Base-by-base conservation (phyloP, 2,113 vertebrate genomes). In the Brachionichthys hirsutus region DNA sequence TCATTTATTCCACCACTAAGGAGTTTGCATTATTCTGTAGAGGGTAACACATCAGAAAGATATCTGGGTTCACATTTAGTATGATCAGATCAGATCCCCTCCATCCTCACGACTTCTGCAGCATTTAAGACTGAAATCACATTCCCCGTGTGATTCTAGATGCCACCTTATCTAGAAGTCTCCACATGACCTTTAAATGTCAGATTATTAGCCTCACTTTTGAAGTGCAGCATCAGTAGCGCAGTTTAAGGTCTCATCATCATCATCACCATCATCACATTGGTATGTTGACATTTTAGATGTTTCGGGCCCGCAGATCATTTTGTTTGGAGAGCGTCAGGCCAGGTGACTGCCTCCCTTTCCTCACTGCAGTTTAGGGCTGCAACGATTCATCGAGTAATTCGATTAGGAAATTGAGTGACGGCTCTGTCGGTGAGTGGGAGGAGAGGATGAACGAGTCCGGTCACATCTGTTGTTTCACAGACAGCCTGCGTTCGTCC, bases 401-500 rank as follows among this genome's bases (percentile, higher is more conserved):
- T n/a, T n/a, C n/a, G n/a, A n/a, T n/a, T n/a, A n/a, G n/a, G n/a
- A n/a, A n/a, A n/a, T 36, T 76, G 83, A 87, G 77, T 75, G 83
- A 84, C 83, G 54, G 80, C 73, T 73, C 68, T 67, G 63, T 73
- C 78, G 45, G 73, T 43, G 12, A 54, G 14, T 72, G 41, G 36
- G 55, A 50, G 43, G 63, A 17, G 40, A 50, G 54, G 55, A 48
- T 64, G 73, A 80, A 34, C 46, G 49, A 76, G 79, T 77, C 84
- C 84, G 75, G 79, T 73, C 81, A 70, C 84, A 86, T 84, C 85
- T 89, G 87, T 81, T 85, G 75, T 80, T 85, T 85, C 50, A 80
- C 73, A 88, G 81, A 82, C 85, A 75, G 87, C 49, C 56, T 54
- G 79, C 62, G 59, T 83, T 78, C 77, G 58, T 75, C 87, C 87